Percentiles rank a stretch among this genome's conserved stretches.
Conservation (phyloP, 2,888 invertebrate species). For the Osmoderma eremita region DNA sequence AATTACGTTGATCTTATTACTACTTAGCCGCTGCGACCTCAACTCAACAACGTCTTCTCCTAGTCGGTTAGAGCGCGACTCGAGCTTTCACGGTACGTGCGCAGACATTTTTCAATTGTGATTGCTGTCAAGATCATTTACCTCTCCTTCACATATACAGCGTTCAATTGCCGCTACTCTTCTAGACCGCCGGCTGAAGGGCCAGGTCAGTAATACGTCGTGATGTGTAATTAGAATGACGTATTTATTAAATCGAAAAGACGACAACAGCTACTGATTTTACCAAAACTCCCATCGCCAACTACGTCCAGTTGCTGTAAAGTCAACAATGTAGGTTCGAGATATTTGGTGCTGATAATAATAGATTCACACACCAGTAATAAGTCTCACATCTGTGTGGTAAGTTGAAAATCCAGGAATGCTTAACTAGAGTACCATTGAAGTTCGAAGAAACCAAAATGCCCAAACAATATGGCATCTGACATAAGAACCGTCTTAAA, state of each 20-base stretch:
- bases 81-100: conserved; percentile 53
- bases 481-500: too few relatives aligned
- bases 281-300: conserved; percentile 31
- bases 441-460: too few relatives aligned
- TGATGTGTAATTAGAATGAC: conserved; percentile 34
- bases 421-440: too few relatives aligned
- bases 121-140: conserved; percentile 48
- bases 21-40: neutral
- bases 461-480: too few relatives aligned
- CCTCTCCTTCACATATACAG: conserved; percentile 31
- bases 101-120: conserved; percentile 56
- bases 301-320: too few relatives aligned
- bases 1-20: conserved; percentile 22
- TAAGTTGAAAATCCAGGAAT: too few relatives aligned
- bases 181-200: conserved; percentile 28
- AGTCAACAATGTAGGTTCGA: conserved; percentile 20
- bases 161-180: conserved; percentile 27
- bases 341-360: too few relatives aligned
- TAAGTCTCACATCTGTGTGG: too few relatives aligned
- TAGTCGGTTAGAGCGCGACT: neutral
- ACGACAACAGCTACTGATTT: conserved; percentile 33
- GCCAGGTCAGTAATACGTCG: conserved; percentile 32
- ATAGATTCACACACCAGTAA: too few relatives aligned
- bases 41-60: conserved; percentile 17
- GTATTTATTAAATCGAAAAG: conserved; percentile 33